phyloP scores from a whole-genome alignment of 1,140 invertebrate genomes.

The Psix sp. region DNA sequence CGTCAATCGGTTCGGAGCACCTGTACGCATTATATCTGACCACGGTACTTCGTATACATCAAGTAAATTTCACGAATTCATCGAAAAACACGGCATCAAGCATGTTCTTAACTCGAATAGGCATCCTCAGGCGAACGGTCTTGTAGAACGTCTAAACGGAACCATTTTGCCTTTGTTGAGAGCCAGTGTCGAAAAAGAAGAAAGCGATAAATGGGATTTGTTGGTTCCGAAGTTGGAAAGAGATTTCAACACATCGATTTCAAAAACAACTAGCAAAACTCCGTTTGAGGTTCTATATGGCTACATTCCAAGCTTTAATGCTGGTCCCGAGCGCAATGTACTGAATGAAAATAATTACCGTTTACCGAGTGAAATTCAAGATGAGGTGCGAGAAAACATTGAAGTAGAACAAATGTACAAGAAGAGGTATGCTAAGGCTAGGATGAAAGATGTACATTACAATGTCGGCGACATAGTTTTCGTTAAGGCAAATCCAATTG shows the following conservation, averaged over 20 bases:
- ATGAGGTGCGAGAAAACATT: constrained; percentile 24
- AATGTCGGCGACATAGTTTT: constrained; percentile 43
- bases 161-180: constrained; percentile 18
- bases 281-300: too few species aligned
- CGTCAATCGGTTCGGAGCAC: constrained; percentile 31
- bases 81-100: constrained; percentile 53
- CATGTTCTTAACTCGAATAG: constrained; percentile 59
- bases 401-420: constrained; percentile 15
- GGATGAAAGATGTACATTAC: constrained; percentile 30
- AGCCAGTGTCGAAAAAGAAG: not conserved
- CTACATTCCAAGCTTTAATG: constrained; percentile 15
- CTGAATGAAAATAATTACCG: constrained; percentile 16
- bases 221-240: constrained; percentile 6
- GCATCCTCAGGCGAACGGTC: constrained; percentile 62
- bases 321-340: constrained; percentile 3
- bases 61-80: constrained; percentile 39
- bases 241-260: too few species aligned
- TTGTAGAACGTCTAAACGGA: constrained; percentile 42
- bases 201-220: constrained; percentile 27
- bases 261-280: too few species aligned
- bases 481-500: constrained; percentile 22
- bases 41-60: constrained; percentile 32
- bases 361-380: constrained; percentile 9
- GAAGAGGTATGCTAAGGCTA: constrained; percentile 16
- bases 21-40: constrained; percentile 36